Evolutionary conservation across 2,113 vertebrate species (phyloP).

Genomic region (Mesoclemmys tuberculata): DNA sequence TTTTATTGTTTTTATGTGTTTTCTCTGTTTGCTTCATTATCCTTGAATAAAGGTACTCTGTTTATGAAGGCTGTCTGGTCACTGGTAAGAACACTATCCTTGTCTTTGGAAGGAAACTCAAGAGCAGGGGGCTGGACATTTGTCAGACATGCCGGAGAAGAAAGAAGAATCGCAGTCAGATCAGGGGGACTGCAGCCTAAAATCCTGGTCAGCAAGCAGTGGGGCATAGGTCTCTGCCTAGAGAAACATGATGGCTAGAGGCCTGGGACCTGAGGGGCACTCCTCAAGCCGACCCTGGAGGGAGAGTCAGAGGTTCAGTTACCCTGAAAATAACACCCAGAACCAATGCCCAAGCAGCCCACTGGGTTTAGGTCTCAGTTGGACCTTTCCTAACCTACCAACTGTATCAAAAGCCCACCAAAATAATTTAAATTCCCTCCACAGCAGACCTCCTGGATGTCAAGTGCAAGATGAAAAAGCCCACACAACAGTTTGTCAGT

Average conservation of each 20-base stretch:
- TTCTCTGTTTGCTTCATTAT: neutral
- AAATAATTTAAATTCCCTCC: neutral
- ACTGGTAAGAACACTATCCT: neutral
- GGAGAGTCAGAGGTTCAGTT: neutral
- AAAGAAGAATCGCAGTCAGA: neutral
- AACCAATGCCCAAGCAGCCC: neutral
- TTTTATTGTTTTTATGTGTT: neutral
- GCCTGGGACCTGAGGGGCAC: neutral
- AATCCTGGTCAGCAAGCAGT: neutral
- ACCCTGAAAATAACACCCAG: neutral
- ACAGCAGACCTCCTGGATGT: neutral
- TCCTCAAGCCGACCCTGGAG: neutral
- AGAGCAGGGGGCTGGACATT: neutral
- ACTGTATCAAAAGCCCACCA: neutral
- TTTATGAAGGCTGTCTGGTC: neutral
- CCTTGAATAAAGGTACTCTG: neutral
- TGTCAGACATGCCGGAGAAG: neutral
- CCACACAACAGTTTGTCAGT: neutral
- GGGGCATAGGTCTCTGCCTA: neutral
- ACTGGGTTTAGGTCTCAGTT: neutral
- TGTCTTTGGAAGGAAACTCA: neutral
- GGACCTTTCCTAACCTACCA: neutral
- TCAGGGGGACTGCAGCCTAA: neutral
- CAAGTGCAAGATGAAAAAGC: neutral
- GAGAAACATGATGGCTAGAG: neutral